These are phyloP conservation scores for Neria commutata DNA, from an alignment of 2,888 invertebrate species.

Conservation along the genomic window DNA sequence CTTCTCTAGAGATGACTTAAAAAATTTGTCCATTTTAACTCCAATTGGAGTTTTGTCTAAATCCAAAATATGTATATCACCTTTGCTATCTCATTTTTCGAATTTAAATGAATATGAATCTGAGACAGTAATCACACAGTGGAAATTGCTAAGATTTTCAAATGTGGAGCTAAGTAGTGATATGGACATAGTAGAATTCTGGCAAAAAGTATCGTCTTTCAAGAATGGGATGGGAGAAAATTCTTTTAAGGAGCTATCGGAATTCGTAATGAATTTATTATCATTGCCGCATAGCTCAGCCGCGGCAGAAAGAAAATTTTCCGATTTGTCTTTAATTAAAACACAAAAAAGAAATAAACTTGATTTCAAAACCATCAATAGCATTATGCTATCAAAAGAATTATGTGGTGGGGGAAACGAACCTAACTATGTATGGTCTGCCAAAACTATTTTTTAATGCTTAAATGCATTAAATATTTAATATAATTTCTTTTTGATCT, in stretches of 20 bases:
- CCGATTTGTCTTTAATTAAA: too few species aligned
- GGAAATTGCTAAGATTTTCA: slow-evolving; percentile 16
- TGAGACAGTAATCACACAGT: slow-evolving; percentile 12
- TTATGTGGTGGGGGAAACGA: too few species aligned
- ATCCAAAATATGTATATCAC: slow-evolving; percentile 5
- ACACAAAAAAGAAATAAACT: too few species aligned
- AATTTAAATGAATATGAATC: too few species aligned
- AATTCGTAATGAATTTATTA: slow-evolving; percentile 19
- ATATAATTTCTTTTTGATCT: too few species aligned
- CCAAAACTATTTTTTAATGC: too few species aligned
- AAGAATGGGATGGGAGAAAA: slow-evolving; percentile 12
- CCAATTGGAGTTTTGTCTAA: slow-evolving; percentile 16
- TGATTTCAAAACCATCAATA: too few species aligned
- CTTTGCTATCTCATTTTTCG: slow-evolving; percentile 6
- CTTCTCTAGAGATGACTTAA: slow-evolving; percentile 14
- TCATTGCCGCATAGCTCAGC: slow-evolving; percentile 19
- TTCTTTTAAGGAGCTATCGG: slow-evolving; percentile 4
- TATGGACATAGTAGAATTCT: slow-evolving; percentile 9
- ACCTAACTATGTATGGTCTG: too few species aligned
- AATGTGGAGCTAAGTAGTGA: slow-evolving; percentile 6
- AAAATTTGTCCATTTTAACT: slow-evolving; percentile 15
- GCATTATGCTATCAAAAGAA: too few species aligned
- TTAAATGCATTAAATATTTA: too few species aligned
- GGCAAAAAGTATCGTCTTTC: too few species aligned
- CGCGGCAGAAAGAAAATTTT: slow-evolving; percentile 21